phyloP scores from a whole-genome alignment of 2,888 invertebrate genomes.

The Drosophila recens region DNA sequence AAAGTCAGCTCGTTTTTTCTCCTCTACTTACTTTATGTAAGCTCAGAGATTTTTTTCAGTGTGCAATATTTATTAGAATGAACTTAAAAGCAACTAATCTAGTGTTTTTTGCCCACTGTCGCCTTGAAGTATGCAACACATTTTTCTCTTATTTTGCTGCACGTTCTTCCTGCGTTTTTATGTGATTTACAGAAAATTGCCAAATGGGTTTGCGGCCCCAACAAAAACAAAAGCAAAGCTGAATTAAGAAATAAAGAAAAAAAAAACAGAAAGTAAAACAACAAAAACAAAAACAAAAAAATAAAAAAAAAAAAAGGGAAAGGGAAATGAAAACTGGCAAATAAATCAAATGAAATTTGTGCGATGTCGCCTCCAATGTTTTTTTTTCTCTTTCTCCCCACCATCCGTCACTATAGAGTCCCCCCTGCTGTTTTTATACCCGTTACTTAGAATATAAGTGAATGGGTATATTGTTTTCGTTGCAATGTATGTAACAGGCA shows the following conservation, averaged over 20 bases:
- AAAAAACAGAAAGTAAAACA: constrained; percentile 4
- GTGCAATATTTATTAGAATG: too few species aligned
- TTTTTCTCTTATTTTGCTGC: constrained; percentile 29
- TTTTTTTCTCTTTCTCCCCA: constrained; percentile 2
- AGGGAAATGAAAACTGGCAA: constrained; percentile 78
- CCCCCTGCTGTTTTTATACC: background rate
- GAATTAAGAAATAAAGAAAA: constrained; percentile 8
- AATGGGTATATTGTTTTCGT: too few species aligned
- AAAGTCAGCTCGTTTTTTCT: too few species aligned
- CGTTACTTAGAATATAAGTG: too few species aligned
- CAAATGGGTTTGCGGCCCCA: constrained; percentile 54
- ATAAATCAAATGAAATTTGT: constrained; percentile 80
- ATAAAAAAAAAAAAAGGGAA: constrained; percentile 24
- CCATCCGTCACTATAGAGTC: background rate
- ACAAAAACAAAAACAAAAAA: constrained; percentile 1
- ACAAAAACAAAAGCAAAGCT: constrained; percentile 22
- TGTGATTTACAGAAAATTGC: constrained; percentile 72
- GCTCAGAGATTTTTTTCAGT: too few species aligned
- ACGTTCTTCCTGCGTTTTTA: constrained; percentile 51
- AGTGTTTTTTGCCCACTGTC: background rate
- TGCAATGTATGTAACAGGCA: too few species aligned
- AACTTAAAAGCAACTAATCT: too few species aligned
- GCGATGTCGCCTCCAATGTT: constrained; percentile 47
- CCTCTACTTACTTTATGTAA: too few species aligned
- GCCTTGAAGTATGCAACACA: constrained; percentile 61